These are phyloP conservation scores for Theodoxus fluviatilis DNA, from an alignment of 2,888 invertebrate species.

Conservation along the genomic window DNA sequence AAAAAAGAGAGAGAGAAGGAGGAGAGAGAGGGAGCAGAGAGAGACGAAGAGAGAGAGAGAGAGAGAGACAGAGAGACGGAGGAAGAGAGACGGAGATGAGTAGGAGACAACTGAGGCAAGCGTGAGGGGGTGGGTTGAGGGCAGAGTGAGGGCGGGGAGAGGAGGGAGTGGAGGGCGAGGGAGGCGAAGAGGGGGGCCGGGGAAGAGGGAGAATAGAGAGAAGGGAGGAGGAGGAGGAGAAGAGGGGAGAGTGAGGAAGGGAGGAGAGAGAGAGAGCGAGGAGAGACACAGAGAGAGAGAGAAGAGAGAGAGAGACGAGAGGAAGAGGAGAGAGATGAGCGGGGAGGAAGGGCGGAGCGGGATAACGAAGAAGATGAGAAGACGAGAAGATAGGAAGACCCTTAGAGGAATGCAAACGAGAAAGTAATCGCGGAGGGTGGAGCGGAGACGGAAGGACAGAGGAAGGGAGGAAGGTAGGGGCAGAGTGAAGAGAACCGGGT, in stretches of 20 bases:
- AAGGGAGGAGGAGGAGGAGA: not conserved
- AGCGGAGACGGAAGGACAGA: slow-evolving; percentile 16
- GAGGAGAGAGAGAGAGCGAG: too few species aligned
- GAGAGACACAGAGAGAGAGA: slow-evolving; percentile 15
- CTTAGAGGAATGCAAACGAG: too few species aligned
- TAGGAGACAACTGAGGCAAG: not conserved
- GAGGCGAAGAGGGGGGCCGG: not conserved
- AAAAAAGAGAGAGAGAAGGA: not conserved
- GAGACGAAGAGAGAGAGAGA: not conserved
- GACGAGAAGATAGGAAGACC: too few species aligned
- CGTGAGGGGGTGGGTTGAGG: not conserved
- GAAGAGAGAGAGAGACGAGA: slow-evolving; percentile 8
- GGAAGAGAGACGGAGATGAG: not conserved
- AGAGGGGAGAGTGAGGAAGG: not conserved
- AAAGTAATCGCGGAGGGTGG: slow-evolving; percentile 2
- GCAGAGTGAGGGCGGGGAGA: not conserved
- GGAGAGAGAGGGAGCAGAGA: not conserved
- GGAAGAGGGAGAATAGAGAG: slow-evolving; percentile 6
- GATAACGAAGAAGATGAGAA: too few species aligned
- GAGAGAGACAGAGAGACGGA: slow-evolving; percentile 1
- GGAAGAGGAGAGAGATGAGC: not conserved
- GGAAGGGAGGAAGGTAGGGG: not conserved
- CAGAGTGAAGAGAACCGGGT: not conserved
- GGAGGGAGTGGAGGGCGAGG: not conserved
- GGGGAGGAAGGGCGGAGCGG: not conserved